These are phyloP conservation scores for Neosilurus hyrtlii DNA, from an alignment of 2,797 vertebrate genomes.

Conservation along the genomic window DNA sequence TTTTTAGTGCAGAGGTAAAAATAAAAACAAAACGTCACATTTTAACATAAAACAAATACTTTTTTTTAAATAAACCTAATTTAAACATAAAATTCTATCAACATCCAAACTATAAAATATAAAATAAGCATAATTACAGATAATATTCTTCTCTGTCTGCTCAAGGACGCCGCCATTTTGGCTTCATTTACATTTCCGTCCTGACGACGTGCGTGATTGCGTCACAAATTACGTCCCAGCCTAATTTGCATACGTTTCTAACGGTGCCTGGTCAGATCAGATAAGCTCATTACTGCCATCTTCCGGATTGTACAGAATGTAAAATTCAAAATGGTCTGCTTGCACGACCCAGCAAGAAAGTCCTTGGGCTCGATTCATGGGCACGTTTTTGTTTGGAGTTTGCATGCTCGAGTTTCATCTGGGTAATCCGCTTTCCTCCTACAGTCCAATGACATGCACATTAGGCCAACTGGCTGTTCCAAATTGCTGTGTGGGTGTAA, in stretches of 20 bases:
- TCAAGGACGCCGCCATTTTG: constrained; percentile 79
- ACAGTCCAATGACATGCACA: too few relatives aligned
- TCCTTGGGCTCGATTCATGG: too few relatives aligned
- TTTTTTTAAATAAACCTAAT: background rate
- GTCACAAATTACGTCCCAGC: too few relatives aligned
- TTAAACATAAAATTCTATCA: background rate
- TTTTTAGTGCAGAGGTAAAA: background rate
- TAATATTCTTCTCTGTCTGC: constrained; percentile 49
- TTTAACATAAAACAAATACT: background rate
- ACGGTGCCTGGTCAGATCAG: background rate
- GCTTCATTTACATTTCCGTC: background rate
- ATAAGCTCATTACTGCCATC: constrained; percentile 21
- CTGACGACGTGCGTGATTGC: background rate
- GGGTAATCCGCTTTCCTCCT: too few relatives aligned
- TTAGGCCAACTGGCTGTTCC: too few relatives aligned
- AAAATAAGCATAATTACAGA: constrained; percentile 55
- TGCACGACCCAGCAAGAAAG: too few relatives aligned
- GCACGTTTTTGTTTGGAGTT: too few relatives aligned
- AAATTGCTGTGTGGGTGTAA: too few relatives aligned
- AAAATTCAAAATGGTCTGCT: background rate
- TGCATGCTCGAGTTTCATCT: too few relatives aligned
- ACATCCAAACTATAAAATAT: background rate
- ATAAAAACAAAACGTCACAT: background rate
- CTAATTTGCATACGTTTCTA: background rate
- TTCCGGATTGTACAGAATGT: background rate